These are phyloP conservation scores for Platycnemis pennipes DNA, from an alignment of 2,888 invertebrate species.

Conservation along the genomic window DNA sequence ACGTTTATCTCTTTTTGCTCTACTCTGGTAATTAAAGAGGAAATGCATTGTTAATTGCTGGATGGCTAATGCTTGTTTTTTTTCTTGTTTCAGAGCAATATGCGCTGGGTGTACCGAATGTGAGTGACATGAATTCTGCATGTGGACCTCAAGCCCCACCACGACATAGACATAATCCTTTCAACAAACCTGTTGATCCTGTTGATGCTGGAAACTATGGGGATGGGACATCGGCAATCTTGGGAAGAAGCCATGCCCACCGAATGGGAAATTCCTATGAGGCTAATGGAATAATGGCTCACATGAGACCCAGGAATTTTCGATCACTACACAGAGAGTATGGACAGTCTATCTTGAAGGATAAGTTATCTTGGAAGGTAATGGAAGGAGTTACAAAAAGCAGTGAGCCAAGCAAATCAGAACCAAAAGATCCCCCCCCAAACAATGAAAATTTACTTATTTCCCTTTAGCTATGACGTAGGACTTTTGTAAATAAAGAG, in stretches of 20 bases:
- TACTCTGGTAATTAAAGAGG: no score
- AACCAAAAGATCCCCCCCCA: neutral
- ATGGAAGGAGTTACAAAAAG: conserved; percentile 33
- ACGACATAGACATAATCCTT: conserved; percentile 90
- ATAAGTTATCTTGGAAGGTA: conserved; percentile 75
- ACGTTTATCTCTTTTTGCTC: no score
- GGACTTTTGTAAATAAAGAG: neutral
- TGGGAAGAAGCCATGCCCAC: conserved; percentile 1
- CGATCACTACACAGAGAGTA: conserved; percentile 86
- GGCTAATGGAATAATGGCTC: conserved; percentile 46
- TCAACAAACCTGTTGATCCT: conserved; percentile 82
- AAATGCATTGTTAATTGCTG: neutral
- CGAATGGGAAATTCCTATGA: conserved; percentile 41
- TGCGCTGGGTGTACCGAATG: conserved; percentile 48
- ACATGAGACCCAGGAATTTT: conserved; percentile 82
- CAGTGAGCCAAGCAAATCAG: conserved; percentile 39
- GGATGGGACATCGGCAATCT: conserved; percentile 35
- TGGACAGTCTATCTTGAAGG: conserved; percentile 85
- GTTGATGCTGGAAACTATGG: conserved; percentile 37
- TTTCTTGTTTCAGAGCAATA: conserved; percentile 58
- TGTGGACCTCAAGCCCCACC: conserved; percentile 86
- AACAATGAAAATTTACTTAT: conserved; percentile 43
- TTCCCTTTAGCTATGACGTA: conserved; percentile 33
- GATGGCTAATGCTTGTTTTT: neutral
- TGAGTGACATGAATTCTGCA: conserved; percentile 29